Percentiles rank a stretch among this genome's conserved stretches.
Conservation (phyloP, 2,113 vertebrate genomes). For the Prochilodus magdalenae region DNA sequence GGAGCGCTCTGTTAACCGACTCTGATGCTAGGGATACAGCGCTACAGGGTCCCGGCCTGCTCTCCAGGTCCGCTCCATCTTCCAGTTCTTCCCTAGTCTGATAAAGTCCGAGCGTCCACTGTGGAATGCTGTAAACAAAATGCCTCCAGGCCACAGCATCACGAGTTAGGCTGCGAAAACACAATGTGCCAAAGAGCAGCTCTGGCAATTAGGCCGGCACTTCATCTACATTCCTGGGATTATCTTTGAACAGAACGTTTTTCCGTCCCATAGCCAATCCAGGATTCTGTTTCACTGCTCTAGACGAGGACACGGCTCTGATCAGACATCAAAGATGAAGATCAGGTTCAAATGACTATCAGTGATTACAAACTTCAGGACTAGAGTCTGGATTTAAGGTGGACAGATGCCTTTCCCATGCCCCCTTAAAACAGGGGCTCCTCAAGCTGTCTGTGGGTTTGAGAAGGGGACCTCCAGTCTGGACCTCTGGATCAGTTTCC, state of each 20-base stretch:
- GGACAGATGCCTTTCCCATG: too few species aligned
- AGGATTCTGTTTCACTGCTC: background rate
- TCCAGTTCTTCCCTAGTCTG: conserved; percentile 33
- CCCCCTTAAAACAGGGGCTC: too few species aligned
- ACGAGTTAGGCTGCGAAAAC: conserved; percentile 47
- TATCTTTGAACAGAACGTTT: background rate
- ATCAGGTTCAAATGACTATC: too few species aligned
- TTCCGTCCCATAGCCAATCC: background rate
- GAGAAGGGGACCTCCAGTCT: too few species aligned
- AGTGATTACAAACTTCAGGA: too few species aligned
- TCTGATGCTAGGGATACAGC: background rate
- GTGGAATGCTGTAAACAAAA: conserved; percentile 78
- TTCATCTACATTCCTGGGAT: conserved; percentile 10
- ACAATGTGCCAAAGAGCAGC: conserved; percentile 39
- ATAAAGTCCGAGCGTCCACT: conserved; percentile 56
- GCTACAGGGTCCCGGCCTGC: background rate
- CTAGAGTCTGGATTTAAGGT: too few species aligned
- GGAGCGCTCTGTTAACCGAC: background rate
- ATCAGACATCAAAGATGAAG: background rate
- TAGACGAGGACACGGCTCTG: background rate
- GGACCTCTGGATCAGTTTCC: too few species aligned
- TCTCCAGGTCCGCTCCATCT: background rate
- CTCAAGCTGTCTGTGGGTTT: too few species aligned
- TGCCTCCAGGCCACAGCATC: conserved; percentile 60
- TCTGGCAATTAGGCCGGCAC: conserved; percentile 27